Evolutionary conservation across 2,888 invertebrate species (phyloP), one percentile per base, ranked within the genome.

Genomic region (Mystacides longicornis): DNA sequence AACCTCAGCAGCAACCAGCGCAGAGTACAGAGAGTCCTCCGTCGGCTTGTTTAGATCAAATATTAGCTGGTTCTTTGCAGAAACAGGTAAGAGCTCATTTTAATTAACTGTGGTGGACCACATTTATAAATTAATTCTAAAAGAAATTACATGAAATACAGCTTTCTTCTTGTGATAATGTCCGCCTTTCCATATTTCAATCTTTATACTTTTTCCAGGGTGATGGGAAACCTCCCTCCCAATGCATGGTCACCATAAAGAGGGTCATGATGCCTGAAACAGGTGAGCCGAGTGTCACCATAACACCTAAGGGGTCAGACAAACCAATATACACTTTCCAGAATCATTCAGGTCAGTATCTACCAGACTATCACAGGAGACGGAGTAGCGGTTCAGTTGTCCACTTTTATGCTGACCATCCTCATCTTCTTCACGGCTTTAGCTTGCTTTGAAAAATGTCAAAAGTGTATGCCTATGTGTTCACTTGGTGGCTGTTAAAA

Each of bases 231-330:
- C 7, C 37, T 14, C 37, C 37, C 16, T 37, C 37, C 18, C 65
- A 64, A 49, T 63, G 72, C 57, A 83, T 84, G 74, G 87, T 88
- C 1, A 88, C 88, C 4, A 88, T 89, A 57, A 81, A 85, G 57
- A 72, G 86, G 49, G 81, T 86, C 1, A 81, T 83, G 69, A 80
- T 85, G 62, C 82, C 82, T 5, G 53, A 56, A 31, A 80, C 81
- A 64, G 76, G 80, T 1, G 83, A 85, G 62, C 86, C 87, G 9
- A 86, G 84, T 21, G 88, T 88, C 1, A 88, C 87, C 1, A 87
- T 89, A 49, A 87, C 87, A 1, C 73, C 87, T 23, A 85, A 86
- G 65, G 87, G 87, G 3, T 81, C 83, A 54, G 87, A 87, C 63
- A 83, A 85, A 67, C 77, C 88, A 27, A 72, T 88, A 2, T 88